Base-by-base conservation (phyloP, 2,113 vertebrate species). In the Cyphomyrus plagiostoma region DNA sequence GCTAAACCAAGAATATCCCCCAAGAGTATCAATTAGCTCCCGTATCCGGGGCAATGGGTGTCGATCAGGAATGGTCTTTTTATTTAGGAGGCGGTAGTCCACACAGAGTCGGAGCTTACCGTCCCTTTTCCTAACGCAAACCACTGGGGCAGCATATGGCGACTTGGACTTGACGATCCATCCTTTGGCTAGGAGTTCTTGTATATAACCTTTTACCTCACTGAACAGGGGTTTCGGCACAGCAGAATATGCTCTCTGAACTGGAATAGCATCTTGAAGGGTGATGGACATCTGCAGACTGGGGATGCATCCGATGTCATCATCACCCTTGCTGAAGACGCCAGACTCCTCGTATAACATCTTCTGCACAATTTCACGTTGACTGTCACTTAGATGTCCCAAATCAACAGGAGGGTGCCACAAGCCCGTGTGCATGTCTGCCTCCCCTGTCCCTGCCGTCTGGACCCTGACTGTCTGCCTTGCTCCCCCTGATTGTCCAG, bases 111-210 rank as follows among this genome's bases (percentile, higher is more conserved):
- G 53, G 8, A 90, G 45, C 19, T 10, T 49, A 3, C 87, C 35
- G n/a, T 90, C 53, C 4, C 74, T 66, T 58, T 89, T 89, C 17
- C 86, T 35, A 10, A 90, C 11, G 86, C 89, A 90, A 7, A 90
- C 86, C 6, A 90, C 30, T 39, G 83, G 89, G 0, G 86, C 8
- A 5, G 86, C 19, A 49, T 88, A 70, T 9, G 58, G 58, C 7
- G 35, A 88, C 56, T 66, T 66, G 4, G 53, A 66, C 35, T 62
- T 62, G 11, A 48, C 62, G 3, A 88, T 46, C 87, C 42, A 88
- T 19, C 58, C 58, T 7, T 23, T 62, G 5, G 42, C 39, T 3
- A 88, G 39, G 5, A 88, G 42, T 8, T 88, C 87, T 23, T 88
- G 87, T 7, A 88, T 70, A 21, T 88, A 46, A 0, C 45, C 87